Percentiles rank a stretch among this genome's conserved stretches.
Evolutionary conservation across 1,140 invertebrate genomes (phyloP).

Genomic region (Drosophila chauvacae): DNA sequence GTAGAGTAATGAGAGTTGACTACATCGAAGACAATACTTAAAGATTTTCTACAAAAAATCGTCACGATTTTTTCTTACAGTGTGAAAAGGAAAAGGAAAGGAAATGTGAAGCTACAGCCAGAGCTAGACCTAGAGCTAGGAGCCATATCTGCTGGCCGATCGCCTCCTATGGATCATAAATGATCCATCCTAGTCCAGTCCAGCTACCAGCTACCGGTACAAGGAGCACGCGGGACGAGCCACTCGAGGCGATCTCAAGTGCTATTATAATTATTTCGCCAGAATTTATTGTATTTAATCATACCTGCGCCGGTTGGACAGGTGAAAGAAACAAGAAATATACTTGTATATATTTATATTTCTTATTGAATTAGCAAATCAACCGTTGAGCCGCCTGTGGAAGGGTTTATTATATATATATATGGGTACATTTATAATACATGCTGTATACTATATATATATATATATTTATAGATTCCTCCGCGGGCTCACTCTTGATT

Average conservation of each 20-base stretch:
- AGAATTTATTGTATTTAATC: constrained; percentile 72
- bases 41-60: too few relatives aligned
- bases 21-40: too few relatives aligned
- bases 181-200: constrained; percentile 27
- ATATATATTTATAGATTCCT: constrained; percentile 44
- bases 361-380: constrained; percentile 13
- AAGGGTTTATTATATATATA: constrained; percentile 60
- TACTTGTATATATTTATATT: constrained; percentile 1
- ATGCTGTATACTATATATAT: neutral
- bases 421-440: constrained; percentile 6
- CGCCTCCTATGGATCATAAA: constrained; percentile 21
- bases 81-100: neutral
- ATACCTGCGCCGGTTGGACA: neutral
- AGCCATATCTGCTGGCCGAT: constrained; percentile 22
- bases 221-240: neutral
- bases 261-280: constrained; percentile 63
- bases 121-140: neutral
- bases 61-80: neutral
- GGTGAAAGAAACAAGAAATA: constrained; percentile 4
- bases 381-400: neutral
- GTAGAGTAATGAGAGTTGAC: too few relatives aligned
- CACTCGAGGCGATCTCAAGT: constrained; percentile 63
- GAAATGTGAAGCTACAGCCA: neutral
- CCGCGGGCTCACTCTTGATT: constrained; percentile 17
- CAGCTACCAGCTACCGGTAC: neutral